phyloP scores from a whole-genome alignment of 2,113 vertebrate species.

The Cyphomyrus plagiostoma region DNA sequence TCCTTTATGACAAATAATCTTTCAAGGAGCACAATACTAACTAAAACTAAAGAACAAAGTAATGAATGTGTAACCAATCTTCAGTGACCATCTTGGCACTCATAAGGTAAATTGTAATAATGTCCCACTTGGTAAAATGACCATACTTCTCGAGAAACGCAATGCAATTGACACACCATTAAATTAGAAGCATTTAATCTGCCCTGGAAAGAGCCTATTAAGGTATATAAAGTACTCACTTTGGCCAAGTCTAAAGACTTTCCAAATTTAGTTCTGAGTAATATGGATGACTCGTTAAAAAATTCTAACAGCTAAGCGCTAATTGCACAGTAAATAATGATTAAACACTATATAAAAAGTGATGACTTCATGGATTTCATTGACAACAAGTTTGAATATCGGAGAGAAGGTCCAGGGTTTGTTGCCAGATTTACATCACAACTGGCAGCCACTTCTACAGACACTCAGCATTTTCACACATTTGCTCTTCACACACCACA shows the following conservation, averaged over 20 bases:
- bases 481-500: not conserved
- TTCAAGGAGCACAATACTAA: not conserved
- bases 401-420: not conserved
- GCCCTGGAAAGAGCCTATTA: not conserved
- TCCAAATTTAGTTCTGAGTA: not conserved
- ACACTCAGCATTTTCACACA: not conserved
- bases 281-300: not conserved
- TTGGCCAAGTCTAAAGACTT: not conserved
- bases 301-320: not conserved
- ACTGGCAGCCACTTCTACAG: not conserved
- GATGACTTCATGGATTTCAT: not conserved
- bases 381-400: not conserved
- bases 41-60: not conserved
- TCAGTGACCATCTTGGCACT: not conserved
- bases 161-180: not conserved
- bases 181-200: not conserved
- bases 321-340: constrained; percentile 2
- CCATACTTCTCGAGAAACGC: not conserved
- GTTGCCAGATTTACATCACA: not conserved
- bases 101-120: not conserved
- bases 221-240: not conserved
- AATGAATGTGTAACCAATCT: not conserved
- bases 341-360: not conserved
- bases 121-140: not conserved
- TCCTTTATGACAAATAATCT: not conserved